Base-by-base conservation (phyloP, 2,113 vertebrate species). In the Psophia crepitans region DNA sequence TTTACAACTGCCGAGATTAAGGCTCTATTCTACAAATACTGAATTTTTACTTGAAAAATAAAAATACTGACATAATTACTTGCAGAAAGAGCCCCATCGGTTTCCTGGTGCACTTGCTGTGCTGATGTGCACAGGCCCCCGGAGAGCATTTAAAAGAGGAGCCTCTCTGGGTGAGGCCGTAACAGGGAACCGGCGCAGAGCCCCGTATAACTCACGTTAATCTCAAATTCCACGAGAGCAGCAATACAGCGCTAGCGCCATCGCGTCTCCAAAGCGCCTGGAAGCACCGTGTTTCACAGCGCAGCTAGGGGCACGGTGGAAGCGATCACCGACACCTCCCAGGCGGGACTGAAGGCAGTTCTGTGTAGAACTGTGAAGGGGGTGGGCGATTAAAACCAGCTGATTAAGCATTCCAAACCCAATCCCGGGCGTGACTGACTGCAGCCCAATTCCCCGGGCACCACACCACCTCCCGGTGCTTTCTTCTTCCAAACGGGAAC, bases 91-190 rank as follows among this genome's bases (percentile, higher is more conserved):
- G 71, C 3, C n/a, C n/a, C n/a, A n/a, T n/a, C 23, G 4, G 9
- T 9, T 57, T 37, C 73, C 64, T 32, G 32, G 9, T 1, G 11
- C 8, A 18, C 41, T 33, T 24, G 15, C 15, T 39, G 39, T 15
- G 53, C 44, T 56, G 24, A 9, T 0, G 9, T 2, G 16, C 8
- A 1, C 0, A 5, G 41, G 23, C 11, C 56, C 49, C 56, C 0
- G 33, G 19, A 12, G 16, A 60, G 51, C 17, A 1, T 23, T 23
- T 12, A 39, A 35, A 9, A 35, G 58, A 60, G 4, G 6, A 73
- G 64, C 35, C 51, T 39, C 32, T 11, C 32, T 10, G 61, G 14
- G 60, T 3, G 28, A 44, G 61, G 1, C 27, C 6, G 1, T 14
- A 14, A 21, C 43, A 8, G 1, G 1, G 15, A 41, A 53, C 46